Evolutionary conservation across 2,888 invertebrate genomes (phyloP), one percentile per base, ranked within the genome.

Genomic region (Iselma pallidipennis): DNA sequence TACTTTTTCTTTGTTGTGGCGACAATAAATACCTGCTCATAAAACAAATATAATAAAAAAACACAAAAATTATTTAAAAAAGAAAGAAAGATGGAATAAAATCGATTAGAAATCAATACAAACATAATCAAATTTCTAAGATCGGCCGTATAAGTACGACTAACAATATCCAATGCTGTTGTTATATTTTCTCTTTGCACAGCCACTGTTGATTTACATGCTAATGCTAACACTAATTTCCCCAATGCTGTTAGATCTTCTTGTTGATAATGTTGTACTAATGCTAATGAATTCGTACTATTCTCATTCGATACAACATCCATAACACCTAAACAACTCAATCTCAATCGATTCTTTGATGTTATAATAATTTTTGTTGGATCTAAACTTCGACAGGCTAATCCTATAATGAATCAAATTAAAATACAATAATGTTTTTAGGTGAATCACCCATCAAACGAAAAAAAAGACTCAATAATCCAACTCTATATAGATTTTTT

Each of bases 171-270:
- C 80, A 98, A 86, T 59, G 95, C 95, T 9, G 92, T 89, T 76
- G 91, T 88, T 72, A 97, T 86, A 82, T 95, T 94, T 73, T 96
- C 95, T 68, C 91, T 85, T 81, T 92, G 91, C 71, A 92, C 89
- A 75, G 95, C 95, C 81, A 92, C 89, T 57, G 95, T 85, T 56
- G 93, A 93, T 80, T 96, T 94, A 82, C 96, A 96, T n/a, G 96
- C 95, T 74, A 99, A 84, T 0, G 95, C 92, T 70, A 98, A 84
- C 59, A 97, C 91, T 73, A 98, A 85, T 70, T 94, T 92, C 19
- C 98, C 98, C 68, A 98, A 86, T 5, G 94, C 91, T 49, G 92
- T 89, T 76, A 98, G 83, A 83, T 99, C 98, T 76, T 98, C 97
- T 84, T 95, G 94, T 74, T 86, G 86, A 82, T 91, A 91, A 81